phyloP scores from a whole-genome alignment of 1,140 invertebrate genomes.

The Antheraea pernyi region DNA sequence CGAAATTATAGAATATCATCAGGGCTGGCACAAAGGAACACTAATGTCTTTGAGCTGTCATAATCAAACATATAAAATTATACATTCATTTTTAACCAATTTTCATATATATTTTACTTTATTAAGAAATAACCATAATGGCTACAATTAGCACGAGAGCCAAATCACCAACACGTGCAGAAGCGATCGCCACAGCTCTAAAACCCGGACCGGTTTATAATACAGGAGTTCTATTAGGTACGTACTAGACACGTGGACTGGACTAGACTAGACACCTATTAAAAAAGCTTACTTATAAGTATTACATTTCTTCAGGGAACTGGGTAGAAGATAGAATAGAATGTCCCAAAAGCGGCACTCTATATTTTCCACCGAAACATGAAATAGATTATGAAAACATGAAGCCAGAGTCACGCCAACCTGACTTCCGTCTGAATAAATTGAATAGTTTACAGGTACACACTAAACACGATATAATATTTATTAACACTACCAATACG shows the following conservation, averaged over 20 bases:
- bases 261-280: too few species aligned
- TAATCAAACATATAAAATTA: too few species aligned
- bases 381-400: slow-evolving; percentile 53
- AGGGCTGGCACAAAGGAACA: too few species aligned
- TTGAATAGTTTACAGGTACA: slow-evolving; percentile 54
- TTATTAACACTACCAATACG: too few species aligned
- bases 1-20: too few species aligned
- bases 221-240: slow-evolving; percentile 57
- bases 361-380: slow-evolving; percentile 64
- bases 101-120: not conserved
- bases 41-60: too few species aligned
- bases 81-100: too few species aligned
- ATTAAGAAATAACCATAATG: slow-evolving; percentile 12
- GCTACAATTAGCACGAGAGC: slow-evolving; percentile 46
- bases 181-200: slow-evolving; percentile 53
- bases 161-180: slow-evolving; percentile 56
- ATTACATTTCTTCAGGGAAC: slow-evolving; percentile 44
- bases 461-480: not conserved
- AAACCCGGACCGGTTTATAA: slow-evolving; percentile 43
- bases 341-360: slow-evolving; percentile 57
- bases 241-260: not conserved
- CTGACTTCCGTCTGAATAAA: slow-evolving; percentile 64
- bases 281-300: not conserved
- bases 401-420: slow-evolving; percentile 53
- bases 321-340: slow-evolving; percentile 70